Base-by-base conservation (phyloP, 2,888 invertebrate genomes). In the Calephelis perditalis region DNA sequence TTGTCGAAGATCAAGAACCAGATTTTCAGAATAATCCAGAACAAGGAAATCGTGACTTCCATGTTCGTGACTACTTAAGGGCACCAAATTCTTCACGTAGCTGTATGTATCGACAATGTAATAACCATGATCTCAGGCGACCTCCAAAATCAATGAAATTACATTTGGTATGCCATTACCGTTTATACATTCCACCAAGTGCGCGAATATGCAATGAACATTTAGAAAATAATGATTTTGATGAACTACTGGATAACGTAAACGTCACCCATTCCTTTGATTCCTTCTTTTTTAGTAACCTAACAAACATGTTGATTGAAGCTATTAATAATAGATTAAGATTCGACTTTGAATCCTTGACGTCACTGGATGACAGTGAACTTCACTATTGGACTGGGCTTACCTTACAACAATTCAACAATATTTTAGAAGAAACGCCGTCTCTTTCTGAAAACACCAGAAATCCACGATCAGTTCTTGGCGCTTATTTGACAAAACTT, bases 121-220 rank as follows among this genome's bases (percentile, higher is more conserved):
- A 12, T 35, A 35, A 35, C 36, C 44, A 45, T 8, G n/a, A 44
- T 36, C 57, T 44, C 15, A 36, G n/a, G 7, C 57, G 57, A 57
- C 11, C 36, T 12, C 45, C 57, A 8, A 46, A 45, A n/a, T 36
- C 36, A 15, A 57, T 57, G 26, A 57, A 45, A 45, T 11, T 57
- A 15, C 26, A 26, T 26, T 6, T 45, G 45, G 26, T 57, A 15
- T 46, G 36, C 10, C 7, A n/a, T 45, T 5, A 57, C 45, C 26
- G 36, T 9, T 57, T 46, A 46, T 47, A 57, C 36, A 26, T 57
- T 46, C 57, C 57, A 46, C 47, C 57, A 35, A 46, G 46, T 46
- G 57, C 57, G 11, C 57, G 46, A 9, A 10, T 46, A 10, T 57
- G 47, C 26, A 12, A 57, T 7, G 57, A 57, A 57, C 57, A 57